A percentile compares a stretch with the other conserved stretches of the same genome.
Evolutionary conservation across 1,140 invertebrate species (phyloP).

Genomic region (Drosophila littoralis): DNA sequence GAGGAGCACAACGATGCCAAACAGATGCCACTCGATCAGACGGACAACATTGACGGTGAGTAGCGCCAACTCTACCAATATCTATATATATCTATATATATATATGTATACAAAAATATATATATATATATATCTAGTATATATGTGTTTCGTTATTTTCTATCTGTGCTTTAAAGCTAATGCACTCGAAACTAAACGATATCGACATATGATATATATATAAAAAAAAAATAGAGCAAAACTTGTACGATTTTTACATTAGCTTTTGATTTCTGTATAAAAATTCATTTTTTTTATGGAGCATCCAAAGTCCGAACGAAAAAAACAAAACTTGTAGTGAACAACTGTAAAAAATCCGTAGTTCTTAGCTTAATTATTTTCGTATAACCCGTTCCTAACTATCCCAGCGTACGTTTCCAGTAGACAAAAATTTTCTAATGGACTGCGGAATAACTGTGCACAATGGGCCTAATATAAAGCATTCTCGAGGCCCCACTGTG

Average conservation of each 20-base stretch:
- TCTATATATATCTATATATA: slow-evolving; percentile 23
- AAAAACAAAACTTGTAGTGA: slow-evolving; percentile 24
- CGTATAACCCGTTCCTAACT: slow-evolving; percentile 39
- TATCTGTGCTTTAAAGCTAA: slow-evolving; percentile 49
- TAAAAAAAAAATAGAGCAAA: not conserved
- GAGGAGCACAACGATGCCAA: slow-evolving; percentile 83
- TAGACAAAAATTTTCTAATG: slow-evolving; percentile 10
- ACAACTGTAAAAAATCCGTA: slow-evolving; percentile 36
- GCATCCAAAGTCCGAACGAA: slow-evolving; percentile 17
- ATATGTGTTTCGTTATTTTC: slow-evolving; percentile 24
- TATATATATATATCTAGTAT: slow-evolving; percentile 24
- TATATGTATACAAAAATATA: slow-evolving; percentile 9
- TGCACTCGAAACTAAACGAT: slow-evolving; percentile 44
- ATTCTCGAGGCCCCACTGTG: slow-evolving; percentile 3
- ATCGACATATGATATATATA: slow-evolving; percentile 10
- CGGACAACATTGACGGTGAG: slow-evolving; percentile 84
- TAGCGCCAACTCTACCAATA: slow-evolving; percentile 27
- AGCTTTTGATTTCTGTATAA: slow-evolving; percentile 47
- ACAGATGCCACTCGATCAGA: slow-evolving; percentile 77
- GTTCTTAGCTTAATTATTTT: slow-evolving; percentile 33
- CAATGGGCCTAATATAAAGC: not conserved
- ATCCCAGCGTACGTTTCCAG: slow-evolving; percentile 26
- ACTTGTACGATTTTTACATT: slow-evolving; percentile 8
- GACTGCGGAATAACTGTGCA: not conserved
- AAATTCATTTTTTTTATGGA: slow-evolving; percentile 7